Percentiles rank a stretch among this genome's conserved stretches.
Conservation (phyloP, 92 coral and sea anemone genomes). For the Umimayanthus kanabou region DNA sequence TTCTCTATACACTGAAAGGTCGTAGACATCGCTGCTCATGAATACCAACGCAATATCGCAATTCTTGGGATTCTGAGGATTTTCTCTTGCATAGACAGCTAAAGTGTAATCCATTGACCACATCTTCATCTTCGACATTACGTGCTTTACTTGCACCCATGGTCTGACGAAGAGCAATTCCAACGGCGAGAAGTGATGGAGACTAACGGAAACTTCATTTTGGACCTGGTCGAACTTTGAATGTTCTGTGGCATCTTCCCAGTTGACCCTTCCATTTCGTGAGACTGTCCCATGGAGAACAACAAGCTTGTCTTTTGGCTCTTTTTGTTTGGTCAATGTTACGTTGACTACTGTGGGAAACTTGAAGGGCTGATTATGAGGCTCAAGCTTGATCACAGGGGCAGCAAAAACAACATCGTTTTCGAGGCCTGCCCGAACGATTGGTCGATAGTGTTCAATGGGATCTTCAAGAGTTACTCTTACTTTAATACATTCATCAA, state of each 20-base stretch:
- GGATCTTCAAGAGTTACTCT: not conserved
- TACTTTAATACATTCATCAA: not conserved
- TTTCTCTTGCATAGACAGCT: not conserved
- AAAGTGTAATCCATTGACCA: not conserved
- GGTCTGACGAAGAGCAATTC: not conserved
- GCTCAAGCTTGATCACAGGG: constrained; percentile 1
- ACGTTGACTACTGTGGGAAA: not conserved
- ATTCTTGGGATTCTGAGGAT: not conserved
- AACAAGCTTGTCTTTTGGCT: not conserved
- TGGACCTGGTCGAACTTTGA: not conserved
- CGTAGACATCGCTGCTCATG: constrained; percentile 5
- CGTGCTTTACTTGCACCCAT: not conserved
- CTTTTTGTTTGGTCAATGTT: not conserved
- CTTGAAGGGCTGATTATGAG: not conserved
- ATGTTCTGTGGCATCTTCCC: not conserved
- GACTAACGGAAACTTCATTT: not conserved
- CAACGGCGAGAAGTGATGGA: not conserved
- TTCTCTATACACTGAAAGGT: not conserved
- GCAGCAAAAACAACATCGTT: constrained; percentile 10
- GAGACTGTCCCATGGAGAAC: not conserved
- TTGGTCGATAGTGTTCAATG: not conserved
- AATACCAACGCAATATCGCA: not conserved
- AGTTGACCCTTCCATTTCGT: not conserved
- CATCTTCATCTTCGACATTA: not conserved
- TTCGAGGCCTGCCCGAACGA: not conserved